Evolutionary conservation across 2,797 vertebrate species (phyloP).

Genomic region (Manis crassicaudata): DNA sequence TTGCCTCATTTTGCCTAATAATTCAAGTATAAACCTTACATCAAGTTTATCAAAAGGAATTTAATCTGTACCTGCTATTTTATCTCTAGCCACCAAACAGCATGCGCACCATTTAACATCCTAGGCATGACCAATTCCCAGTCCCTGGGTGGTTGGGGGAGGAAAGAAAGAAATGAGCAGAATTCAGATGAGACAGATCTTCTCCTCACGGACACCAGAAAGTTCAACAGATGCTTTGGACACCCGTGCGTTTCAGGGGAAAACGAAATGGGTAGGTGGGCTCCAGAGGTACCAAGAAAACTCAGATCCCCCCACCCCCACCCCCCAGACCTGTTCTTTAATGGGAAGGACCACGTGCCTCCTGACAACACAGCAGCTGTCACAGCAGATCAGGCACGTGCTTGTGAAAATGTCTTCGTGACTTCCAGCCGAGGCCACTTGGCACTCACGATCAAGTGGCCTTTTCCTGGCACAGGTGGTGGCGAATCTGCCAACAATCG

Average conservation of each 20-base stretch:
- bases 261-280: background rate
- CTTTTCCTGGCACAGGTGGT: background rate
- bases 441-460: background rate
- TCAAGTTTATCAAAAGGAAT: background rate
- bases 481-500: background rate
- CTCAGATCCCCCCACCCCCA: background rate
- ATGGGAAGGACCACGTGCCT: background rate
- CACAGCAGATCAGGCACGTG: background rate
- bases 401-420: background rate
- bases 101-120: rapidly evolving
- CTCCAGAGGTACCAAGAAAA: background rate
- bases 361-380: background rate
- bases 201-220: background rate
- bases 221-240: background rate
- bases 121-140: rapidly evolving
- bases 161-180: background rate
- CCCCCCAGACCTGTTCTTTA: background rate
- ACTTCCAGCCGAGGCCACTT: background rate
- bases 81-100: background rate
- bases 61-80: background rate
- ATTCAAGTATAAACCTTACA: background rate
- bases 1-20: background rate
- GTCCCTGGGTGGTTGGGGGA: rapidly evolving
- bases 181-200: too few relatives aligned
- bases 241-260: background rate